Evolutionary conservation across 1,140 invertebrate genomes (phyloP).

Genomic region (Ips typographus): DNA sequence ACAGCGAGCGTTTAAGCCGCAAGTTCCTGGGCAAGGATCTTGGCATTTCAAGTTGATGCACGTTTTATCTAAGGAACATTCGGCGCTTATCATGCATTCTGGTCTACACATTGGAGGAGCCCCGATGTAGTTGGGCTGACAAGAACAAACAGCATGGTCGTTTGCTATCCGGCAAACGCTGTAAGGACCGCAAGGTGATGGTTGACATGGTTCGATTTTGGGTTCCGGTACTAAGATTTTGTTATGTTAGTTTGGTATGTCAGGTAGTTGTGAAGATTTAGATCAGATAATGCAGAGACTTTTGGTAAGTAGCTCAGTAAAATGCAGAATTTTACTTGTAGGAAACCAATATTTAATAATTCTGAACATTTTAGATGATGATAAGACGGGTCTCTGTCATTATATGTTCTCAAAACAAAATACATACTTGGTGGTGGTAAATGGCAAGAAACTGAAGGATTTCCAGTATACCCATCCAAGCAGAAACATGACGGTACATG

Average conservation of each 20-base stretch:
- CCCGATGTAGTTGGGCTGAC: constrained; percentile 61
- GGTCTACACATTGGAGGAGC: constrained; percentile 64
- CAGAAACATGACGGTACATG: constrained; percentile 74
- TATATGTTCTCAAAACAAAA: neutral
- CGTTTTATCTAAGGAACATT: constrained; percentile 61
- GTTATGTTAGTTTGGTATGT: neutral
- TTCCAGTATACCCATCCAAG: constrained; percentile 62
- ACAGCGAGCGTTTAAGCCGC: constrained; percentile 70
- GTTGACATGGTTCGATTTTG: constrained; percentile 62
- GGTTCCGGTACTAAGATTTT: constrained; percentile 49
- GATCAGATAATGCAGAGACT: too few species aligned
- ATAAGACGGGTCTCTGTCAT: neutral
- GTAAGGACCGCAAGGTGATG: constrained; percentile 72
- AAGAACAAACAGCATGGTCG: constrained; percentile 66
- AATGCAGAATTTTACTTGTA: too few species aligned
- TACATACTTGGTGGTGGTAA: constrained; percentile 56
- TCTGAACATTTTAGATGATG: too few species aligned
- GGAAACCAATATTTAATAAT: too few species aligned
- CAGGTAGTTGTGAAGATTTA: neutral
- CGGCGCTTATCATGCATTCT: constrained; percentile 63
- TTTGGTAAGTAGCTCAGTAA: too few species aligned
- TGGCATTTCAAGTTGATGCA: constrained; percentile 63
- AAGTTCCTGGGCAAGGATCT: constrained; percentile 65
- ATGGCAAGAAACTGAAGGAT: constrained; percentile 68
- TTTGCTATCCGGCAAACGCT: constrained; percentile 62